Base-by-base conservation (phyloP, 1,140 invertebrate genomes). In the Camponotus vicinus region DNA sequence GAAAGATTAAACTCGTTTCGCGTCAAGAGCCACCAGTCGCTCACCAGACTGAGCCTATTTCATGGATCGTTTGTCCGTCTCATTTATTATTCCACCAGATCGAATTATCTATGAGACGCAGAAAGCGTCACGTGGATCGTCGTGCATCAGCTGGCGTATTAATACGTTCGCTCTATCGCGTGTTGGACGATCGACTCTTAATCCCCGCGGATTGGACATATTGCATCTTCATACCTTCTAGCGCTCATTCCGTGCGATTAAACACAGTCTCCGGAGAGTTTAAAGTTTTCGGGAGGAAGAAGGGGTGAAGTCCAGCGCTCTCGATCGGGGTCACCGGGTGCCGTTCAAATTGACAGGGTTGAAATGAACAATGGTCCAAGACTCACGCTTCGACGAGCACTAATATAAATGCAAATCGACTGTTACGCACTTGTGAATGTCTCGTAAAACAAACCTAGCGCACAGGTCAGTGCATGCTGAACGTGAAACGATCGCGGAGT, bases 371-470 rank as follows among this genome's bases (percentile, higher is more conserved):
- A 92, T 90, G 70, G 90, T 85, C 80, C 78, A 91, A 89, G 84
- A 85, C 80, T 84, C 84, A 86, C 90, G 85, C 86, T 88, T 78
- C 91, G 82, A 67, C 83, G 87, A 86, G 88, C 91, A 88, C 90
- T 92, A 93, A 93, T 93, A 93, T 92, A 93, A 92, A 93, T 93
- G 92, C 91, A 93, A 93, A 93, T 93, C 89, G 87, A 88, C 87
- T 87, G 91, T 92, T 92, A 92, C 82, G 87, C 85, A 73, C 75
- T 88, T 90, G 79, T 80, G 89, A 84, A 84, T 89, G 83, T 90
- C 86, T 85, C 75, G 89, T 90, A 88, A 90, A 91, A 91, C 89
- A 90, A 90, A 91, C 85, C 66, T 79, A 69, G 42, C 57, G 59
- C 59, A 67, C 80, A 70, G 87, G 87, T 89, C 88, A 80, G 37